Conservation (phyloP, 2,888 invertebrate species). For the Oeneis ivallda region DNA sequence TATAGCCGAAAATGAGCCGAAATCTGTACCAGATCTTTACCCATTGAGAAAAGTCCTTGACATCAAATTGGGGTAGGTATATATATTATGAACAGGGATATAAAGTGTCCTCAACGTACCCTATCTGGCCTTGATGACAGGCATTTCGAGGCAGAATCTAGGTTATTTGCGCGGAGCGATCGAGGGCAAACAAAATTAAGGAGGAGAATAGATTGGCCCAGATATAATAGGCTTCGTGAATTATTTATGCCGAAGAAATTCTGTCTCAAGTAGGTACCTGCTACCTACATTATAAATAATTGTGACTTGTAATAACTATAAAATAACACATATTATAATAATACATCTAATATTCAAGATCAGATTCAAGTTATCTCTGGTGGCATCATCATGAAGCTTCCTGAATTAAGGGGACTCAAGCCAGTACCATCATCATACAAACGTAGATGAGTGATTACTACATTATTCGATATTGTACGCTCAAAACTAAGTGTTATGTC, state of each 20-base stretch:
- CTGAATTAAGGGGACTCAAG: too few relatives aligned
- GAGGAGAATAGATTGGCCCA: constrained; percentile 35
- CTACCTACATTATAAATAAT: background rate
- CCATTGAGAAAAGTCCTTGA: constrained; percentile 28
- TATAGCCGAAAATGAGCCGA: too few relatives aligned
- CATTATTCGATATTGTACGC: too few relatives aligned
- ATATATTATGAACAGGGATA: constrained; percentile 25
- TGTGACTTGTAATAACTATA: too few relatives aligned
- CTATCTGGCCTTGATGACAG: constrained; percentile 57
- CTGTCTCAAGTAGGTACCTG: too few relatives aligned
- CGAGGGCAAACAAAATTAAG: constrained; percentile 46
- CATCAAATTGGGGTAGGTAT: constrained; percentile 27
- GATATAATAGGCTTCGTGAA: constrained; percentile 18
- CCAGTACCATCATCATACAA: too few relatives aligned
- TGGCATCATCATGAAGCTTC: too few relatives aligned
- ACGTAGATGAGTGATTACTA: too few relatives aligned
- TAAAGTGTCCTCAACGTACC: constrained; percentile 40
- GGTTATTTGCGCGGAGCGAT: constrained; percentile 56
- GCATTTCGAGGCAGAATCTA: constrained; percentile 61
- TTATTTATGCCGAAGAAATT: constrained; percentile 20
- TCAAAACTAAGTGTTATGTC: too few relatives aligned
- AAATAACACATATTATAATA: too few relatives aligned
- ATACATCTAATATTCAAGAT: too few relatives aligned
- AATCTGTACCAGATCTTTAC: constrained; percentile 9
- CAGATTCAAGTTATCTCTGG: too few relatives aligned